A percentile compares a stretch with the other conserved stretches of the same genome.
phyloP scores from a whole-genome alignment of 2,797 vertebrate species.

The Xyrichtys novacula region DNA sequence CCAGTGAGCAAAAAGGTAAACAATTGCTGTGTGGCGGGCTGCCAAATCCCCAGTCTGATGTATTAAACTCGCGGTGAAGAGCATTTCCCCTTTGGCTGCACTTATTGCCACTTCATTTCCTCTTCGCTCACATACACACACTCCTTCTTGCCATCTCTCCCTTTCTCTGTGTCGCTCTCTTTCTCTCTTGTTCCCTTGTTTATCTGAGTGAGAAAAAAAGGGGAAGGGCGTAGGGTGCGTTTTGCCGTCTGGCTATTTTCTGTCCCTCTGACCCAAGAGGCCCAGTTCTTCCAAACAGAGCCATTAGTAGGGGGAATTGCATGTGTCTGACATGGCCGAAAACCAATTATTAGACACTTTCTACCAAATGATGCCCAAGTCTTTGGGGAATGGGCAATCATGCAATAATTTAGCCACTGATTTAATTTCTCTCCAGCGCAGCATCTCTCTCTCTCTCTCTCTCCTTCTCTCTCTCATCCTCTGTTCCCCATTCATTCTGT shows the following conservation, averaged over 20 bases:
- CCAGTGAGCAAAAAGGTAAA: conserved; percentile 99
- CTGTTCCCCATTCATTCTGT: conserved; percentile 56
- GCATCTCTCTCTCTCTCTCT: conserved; percentile 61
- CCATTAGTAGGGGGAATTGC: conserved; percentile 98
- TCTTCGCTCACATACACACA: conserved; percentile 73
- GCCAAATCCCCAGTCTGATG: conserved; percentile 95
- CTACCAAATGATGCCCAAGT: conserved; percentile 97
- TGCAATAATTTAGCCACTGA: conserved; percentile 99
- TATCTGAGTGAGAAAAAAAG: conserved; percentile 44
- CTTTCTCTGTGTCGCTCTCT: conserved; percentile 52
- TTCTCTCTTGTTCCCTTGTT: conserved; percentile 66
- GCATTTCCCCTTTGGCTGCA: conserved; percentile 98
- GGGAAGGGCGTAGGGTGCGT: conserved; percentile 49
- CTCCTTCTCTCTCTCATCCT: conserved; percentile 52
- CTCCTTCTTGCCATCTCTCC: conserved; percentile 65
- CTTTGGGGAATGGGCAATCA: conserved; percentile 99
- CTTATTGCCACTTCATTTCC: conserved; percentile 99
- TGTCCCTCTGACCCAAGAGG: conserved; percentile 95
- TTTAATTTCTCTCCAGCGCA: conserved; percentile 94
- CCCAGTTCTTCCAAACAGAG: conserved; percentile 91
- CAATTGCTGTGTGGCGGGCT: conserved; percentile 97
- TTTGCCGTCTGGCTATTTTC: conserved; percentile 80
- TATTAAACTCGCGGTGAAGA: conserved; percentile 98
- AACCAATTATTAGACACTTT: conserved; percentile 99
- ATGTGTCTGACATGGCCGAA: conserved; percentile 98